These are phyloP conservation scores for Apotomis capreana DNA, from an alignment of 2,888 invertebrate genomes.

Conservation along the genomic window DNA sequence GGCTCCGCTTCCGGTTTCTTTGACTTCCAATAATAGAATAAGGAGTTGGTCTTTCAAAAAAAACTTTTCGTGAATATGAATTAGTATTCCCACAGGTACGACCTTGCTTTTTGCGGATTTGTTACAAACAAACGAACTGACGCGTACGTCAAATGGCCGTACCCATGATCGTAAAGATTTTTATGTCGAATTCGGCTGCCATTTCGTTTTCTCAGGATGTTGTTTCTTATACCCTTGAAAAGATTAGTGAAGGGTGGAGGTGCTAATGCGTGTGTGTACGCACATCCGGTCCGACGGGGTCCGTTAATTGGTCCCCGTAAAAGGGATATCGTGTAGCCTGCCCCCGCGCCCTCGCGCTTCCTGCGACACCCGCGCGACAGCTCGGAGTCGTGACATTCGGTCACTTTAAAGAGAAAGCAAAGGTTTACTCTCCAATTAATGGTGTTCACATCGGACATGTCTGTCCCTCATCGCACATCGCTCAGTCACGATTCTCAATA, in stretches of 20 bases:
- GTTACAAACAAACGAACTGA: slow-evolving; percentile 12
- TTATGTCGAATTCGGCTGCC: slow-evolving; percentile 54
- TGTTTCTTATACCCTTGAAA: slow-evolving; percentile 67
- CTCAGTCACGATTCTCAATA: slow-evolving; percentile 53
- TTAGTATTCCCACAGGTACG: slow-evolving; percentile 23
- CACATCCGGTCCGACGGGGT: slow-evolving; percentile 78
- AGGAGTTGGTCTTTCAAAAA: slow-evolving; percentile 25
- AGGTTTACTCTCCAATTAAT: slow-evolving; percentile 63
- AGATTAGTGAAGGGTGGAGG: slow-evolving; percentile 79
- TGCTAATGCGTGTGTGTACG: slow-evolving; percentile 79
- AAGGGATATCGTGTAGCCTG: slow-evolving; percentile 81
- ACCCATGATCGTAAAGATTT: slow-evolving; percentile 43
- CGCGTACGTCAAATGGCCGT: neutral
- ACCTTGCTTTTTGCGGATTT: slow-evolving; percentile 18
- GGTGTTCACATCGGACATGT: slow-evolving; percentile 56
- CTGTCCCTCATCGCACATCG: slow-evolving; percentile 53
- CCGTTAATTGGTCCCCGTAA: slow-evolving; percentile 82
- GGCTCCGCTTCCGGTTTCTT: slow-evolving; percentile 73
- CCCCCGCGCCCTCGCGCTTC: slow-evolving; percentile 66
- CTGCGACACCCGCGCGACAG: slow-evolving; percentile 63
- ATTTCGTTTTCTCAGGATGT: slow-evolving; percentile 61
- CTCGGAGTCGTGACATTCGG: slow-evolving; percentile 61
- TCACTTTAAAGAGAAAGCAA: slow-evolving; percentile 60
- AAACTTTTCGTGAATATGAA: slow-evolving; percentile 5
- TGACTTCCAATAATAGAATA: slow-evolving; percentile 45